phyloP scores from a whole-genome alignment of 1,140 invertebrate genomes.

The Penaeus chinensis region DNA sequence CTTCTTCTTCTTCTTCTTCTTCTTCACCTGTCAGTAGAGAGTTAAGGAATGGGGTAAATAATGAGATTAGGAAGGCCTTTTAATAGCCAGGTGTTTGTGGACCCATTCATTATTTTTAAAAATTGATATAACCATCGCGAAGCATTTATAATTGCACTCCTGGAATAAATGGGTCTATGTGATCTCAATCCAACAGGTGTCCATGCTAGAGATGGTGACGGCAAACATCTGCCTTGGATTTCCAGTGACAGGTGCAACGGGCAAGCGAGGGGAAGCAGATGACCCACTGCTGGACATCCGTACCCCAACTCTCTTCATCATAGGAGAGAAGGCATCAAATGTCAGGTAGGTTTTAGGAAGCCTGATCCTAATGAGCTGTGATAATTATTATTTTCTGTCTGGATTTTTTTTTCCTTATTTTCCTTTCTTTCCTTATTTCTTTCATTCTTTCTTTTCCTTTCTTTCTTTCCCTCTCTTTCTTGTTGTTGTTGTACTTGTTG shows the following conservation, averaged over 20 bases:
- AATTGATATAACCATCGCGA: no score
- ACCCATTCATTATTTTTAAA: no score
- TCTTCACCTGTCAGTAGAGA: no score
- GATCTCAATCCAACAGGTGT: conserved; percentile 65
- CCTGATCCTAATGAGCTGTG: background rate
- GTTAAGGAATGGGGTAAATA: no score
- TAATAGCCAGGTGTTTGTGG: no score
- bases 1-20: no score
- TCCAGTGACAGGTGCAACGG: conserved; percentile 80
- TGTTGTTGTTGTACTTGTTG: no score
- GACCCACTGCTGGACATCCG: conserved; percentile 81
- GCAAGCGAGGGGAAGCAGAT: conserved; percentile 81
- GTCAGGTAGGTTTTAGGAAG: conserved; percentile 57
- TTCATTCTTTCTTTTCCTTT: background rate
- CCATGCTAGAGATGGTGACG: conserved; percentile 72
- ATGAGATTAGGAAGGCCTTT: no score
- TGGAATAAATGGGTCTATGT: conserved; percentile 71
- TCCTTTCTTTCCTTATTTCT: background rate
- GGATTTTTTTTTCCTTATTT: background rate
- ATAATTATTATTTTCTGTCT: background rate
- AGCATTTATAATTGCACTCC: no score
- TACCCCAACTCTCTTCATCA: conserved; percentile 82
- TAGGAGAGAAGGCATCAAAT: conserved; percentile 80
- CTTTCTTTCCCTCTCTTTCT: no score
- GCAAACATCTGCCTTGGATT: conserved; percentile 85